These are phyloP conservation scores for Chymomyza amoena DNA, from an alignment of 2,888 invertebrate genomes.

Conservation along the genomic window DNA sequence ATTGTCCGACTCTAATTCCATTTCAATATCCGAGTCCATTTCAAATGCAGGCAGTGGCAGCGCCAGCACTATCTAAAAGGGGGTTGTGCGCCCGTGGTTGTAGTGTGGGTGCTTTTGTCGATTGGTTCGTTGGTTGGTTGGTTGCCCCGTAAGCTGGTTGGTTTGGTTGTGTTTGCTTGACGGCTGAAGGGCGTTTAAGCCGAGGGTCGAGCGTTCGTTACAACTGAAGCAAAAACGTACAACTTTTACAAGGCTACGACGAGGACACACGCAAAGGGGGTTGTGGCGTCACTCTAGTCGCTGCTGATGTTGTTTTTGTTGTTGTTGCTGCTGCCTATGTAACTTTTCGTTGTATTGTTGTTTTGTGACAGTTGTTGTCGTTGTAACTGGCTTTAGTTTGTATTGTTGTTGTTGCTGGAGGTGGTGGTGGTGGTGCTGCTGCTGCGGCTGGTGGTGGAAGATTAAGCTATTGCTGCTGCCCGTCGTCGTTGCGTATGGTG, in stretches of 20 bases:
- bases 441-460: constrained; percentile 45
- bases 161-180: constrained; percentile 13
- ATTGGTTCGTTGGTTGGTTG: constrained; percentile 34
- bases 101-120: constrained; percentile 19
- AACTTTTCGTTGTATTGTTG: constrained; percentile 2
- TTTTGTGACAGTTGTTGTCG: constrained; percentile 7
- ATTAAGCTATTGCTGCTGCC: constrained; percentile 36
- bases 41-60: constrained; percentile 35
- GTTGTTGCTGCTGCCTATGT: constrained; percentile 9
- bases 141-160: constrained; percentile 23
- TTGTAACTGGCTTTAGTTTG: neutral
- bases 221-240: constrained; percentile 34
- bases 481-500: constrained; percentile 40
- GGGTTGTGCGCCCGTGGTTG: neutral
- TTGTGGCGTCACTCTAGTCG: constrained; percentile 30
- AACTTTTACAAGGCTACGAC: constrained; percentile 54
- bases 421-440: constrained; percentile 13
- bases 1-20: constrained; percentile 85
- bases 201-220: constrained; percentile 32
- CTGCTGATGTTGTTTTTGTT: constrained; percentile 32
- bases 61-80: constrained; percentile 1
- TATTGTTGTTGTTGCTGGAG: constrained; percentile 9
- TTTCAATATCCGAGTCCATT: constrained; percentile 90
- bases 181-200: constrained; percentile 43
- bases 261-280: constrained; percentile 41